These are phyloP conservation scores for Sinotaia quadrata DNA, from an alignment of 2,888 invertebrate genomes.

Conservation along the genomic window DNA sequence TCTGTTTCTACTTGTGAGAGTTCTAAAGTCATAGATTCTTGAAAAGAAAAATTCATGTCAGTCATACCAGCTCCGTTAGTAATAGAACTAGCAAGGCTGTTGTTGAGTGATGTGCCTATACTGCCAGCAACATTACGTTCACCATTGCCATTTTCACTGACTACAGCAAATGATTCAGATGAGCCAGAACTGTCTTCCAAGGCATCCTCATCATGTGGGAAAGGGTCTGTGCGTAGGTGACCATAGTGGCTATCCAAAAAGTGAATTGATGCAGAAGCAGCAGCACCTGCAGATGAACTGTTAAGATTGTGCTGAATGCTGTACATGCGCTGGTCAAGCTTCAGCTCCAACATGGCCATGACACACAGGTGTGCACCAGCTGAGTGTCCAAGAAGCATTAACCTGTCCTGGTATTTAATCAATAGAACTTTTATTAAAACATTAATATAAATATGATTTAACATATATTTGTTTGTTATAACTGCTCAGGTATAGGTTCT, in stretches of 20 bases:
- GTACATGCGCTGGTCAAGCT: slow-evolving; percentile 50
- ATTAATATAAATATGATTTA: neutral
- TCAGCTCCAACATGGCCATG: slow-evolving; percentile 65
- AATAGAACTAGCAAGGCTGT: neutral
- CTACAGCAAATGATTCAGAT: slow-evolving; percentile 56
- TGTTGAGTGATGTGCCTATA: slow-evolving; percentile 1
- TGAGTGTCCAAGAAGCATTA: slow-evolving; percentile 68
- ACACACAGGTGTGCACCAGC: slow-evolving; percentile 67
- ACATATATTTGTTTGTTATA: neutral
- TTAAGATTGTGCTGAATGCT: too few species aligned
- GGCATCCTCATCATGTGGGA: slow-evolving; percentile 30
- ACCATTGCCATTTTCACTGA: slow-evolving; percentile 48
- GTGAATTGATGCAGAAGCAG: neutral
- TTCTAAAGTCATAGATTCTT: neutral
- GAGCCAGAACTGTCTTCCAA: slow-evolving; percentile 48
- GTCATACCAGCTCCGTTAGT: neutral
- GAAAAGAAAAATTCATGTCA: neutral
- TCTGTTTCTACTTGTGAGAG: neutral
- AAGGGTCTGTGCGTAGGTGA: neutral
- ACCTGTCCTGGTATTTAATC: slow-evolving; percentile 48
- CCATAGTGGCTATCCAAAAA: slow-evolving; percentile 32
- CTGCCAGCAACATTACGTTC: slow-evolving; percentile 24
- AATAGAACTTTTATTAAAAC: neutral
- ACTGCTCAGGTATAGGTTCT: neutral
- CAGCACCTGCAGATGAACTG: neutral